These are phyloP conservation scores for Pseudoatta argentina DNA, from an alignment of 1,140 invertebrate genomes.

Conservation along the genomic window DNA sequence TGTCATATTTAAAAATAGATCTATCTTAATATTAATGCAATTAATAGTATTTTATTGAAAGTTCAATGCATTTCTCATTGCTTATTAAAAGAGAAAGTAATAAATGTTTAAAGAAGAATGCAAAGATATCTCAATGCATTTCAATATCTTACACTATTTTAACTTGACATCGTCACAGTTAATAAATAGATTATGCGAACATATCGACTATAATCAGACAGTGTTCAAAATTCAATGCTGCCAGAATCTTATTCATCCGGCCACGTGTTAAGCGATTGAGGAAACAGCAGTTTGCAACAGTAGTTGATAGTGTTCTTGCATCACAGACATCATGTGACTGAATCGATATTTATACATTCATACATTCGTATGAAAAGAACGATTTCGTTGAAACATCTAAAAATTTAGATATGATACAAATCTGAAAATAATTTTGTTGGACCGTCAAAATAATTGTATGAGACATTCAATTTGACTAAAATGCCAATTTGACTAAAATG, in stretches of 20 bases:
- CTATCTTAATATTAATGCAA: neutral
- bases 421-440: no score
- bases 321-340: neutral
- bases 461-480: no score
- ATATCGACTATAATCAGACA: neutral
- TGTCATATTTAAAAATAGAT: neutral
- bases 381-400: no score
- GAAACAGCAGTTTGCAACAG: conserved; percentile 18
- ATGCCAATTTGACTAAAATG: no score
- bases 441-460: no score
- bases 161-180: conserved; percentile 55
- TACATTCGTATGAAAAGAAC: no score
- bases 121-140: neutral
- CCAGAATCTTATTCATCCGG: conserved; percentile 65
- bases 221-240: conserved; percentile 47
- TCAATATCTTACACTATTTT: conserved; percentile 32
- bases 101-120: neutral
- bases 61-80: neutral
- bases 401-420: no score
- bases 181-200: conserved; percentile 67
- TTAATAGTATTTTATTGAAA: neutral
- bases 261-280: conserved; percentile 16
- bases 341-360: conserved; percentile 17
- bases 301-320: conserved; percentile 14
- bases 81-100: neutral